phyloP scores from a whole-genome alignment of 2,797 vertebrate species.

The Holocentrus rufus region DNA sequence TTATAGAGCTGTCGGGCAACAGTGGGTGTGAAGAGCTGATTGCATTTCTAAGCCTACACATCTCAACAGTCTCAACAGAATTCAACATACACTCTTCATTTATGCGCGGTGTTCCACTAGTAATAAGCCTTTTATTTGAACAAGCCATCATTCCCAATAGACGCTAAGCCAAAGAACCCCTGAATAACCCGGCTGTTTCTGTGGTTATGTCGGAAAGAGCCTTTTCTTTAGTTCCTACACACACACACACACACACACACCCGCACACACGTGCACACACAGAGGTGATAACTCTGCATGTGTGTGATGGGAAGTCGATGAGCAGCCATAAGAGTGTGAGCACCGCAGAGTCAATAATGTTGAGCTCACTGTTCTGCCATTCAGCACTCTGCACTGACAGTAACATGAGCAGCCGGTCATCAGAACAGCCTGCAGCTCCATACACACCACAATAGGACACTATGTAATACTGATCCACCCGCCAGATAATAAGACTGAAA shows the following conservation, averaged over 20 bases:
- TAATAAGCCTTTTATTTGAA: background rate
- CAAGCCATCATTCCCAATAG: background rate
- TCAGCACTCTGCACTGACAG: constrained; percentile 67
- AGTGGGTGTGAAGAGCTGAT: too few species aligned
- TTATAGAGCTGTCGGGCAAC: too few species aligned
- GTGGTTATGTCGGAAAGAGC: background rate
- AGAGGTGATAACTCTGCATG: constrained; percentile 64
- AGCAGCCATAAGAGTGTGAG: constrained; percentile 71
- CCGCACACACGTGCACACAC: constrained; percentile 22
- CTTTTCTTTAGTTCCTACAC: background rate
- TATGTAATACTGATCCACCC: constrained; percentile 45
- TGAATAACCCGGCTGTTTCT: constrained; percentile 36
- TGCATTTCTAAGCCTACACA: too few species aligned
- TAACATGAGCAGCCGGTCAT: constrained; percentile 46
- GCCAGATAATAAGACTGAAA: constrained; percentile 55
- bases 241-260: constrained; percentile 25
- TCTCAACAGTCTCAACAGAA: too few species aligned
- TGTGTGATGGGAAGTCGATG: constrained; percentile 75
- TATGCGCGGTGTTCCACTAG: too few species aligned
- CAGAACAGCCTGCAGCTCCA: constrained; percentile 46
- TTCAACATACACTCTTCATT: too few species aligned
- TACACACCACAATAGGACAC: constrained; percentile 63
- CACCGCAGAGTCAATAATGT: constrained; percentile 72
- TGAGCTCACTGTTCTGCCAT: constrained; percentile 68
- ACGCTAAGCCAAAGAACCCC: background rate